These are phyloP conservation scores for Pollenia amentaria DNA, from an alignment of 2,888 invertebrate genomes.

Conservation along the genomic window DNA sequence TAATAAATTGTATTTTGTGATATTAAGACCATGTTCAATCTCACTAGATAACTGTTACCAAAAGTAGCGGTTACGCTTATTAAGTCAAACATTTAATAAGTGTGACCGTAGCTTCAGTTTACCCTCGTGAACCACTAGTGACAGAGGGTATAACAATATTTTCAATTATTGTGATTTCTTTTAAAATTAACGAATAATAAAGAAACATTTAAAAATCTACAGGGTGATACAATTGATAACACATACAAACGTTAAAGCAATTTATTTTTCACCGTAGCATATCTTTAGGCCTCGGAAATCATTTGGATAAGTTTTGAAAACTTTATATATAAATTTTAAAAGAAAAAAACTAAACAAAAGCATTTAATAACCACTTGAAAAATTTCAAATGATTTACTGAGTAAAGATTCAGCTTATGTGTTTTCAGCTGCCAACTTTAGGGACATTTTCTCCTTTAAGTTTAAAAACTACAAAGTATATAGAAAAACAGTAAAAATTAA, in stretches of 20 bases:
- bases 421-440: not conserved
- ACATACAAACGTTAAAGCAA: not conserved
- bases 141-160: too few relatives aligned
- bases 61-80: too few relatives aligned
- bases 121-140: too few relatives aligned
- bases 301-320: not conserved
- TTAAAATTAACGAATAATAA: too few relatives aligned
- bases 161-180: too few relatives aligned
- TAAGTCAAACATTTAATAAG: too few relatives aligned
- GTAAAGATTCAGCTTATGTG: not conserved
- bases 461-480: not conserved
- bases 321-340: not conserved
- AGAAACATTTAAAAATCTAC: not conserved
- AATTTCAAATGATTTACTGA: too few relatives aligned
- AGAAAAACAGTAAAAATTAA: not conserved
- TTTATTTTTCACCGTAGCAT: not conserved
- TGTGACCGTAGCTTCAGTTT: too few relatives aligned
- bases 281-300: not conserved
- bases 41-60: too few relatives aligned
- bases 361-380: too few relatives aligned
- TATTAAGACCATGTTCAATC: too few relatives aligned
- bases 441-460: not conserved
- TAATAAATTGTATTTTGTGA: too few relatives aligned
- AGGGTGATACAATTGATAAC: not conserved
- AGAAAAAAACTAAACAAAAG: not conserved